Evolutionary conservation across 2,797 vertebrate genomes (phyloP).

Genomic region (Manis crassicaudata): DNA sequence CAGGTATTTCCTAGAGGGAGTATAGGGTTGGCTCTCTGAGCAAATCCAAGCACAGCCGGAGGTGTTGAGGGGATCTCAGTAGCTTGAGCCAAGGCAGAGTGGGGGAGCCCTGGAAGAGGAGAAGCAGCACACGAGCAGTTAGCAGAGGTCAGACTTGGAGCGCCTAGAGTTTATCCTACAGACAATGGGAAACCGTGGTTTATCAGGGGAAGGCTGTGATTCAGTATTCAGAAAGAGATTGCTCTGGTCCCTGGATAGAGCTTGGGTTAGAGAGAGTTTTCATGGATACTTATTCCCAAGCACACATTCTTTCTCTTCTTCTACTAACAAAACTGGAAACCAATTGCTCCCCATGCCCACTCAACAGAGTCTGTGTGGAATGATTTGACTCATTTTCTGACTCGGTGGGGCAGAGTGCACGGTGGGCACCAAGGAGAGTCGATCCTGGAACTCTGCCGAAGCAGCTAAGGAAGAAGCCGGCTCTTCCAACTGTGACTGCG

Average conservation of each 20-base stretch:
- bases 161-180: neutral
- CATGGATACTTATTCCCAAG: neutral
- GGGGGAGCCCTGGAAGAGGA: neutral
- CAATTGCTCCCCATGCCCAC: neutral
- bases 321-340: neutral
- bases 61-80: neutral
- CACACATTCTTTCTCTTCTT: neutral
- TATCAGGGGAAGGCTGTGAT: neutral
- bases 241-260: neutral
- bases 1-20: neutral
- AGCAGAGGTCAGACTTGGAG: neutral
- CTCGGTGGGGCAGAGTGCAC: neutral
- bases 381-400: neutral
- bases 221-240: neutral
- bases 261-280: constrained; percentile 5
- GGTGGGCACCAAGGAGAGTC: neutral
- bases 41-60: neutral
- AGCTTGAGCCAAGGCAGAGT: neutral
- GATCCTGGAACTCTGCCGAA: neutral
- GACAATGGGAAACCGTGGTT: neutral
- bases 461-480: neutral
- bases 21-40: neutral
- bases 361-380: neutral
- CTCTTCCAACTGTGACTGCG: neutral
- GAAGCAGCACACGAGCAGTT: neutral